Evolutionary conservation across 2,888 invertebrate species (phyloP), one percentile per base, ranked within the genome.

Genomic region (Melanchra persicariae): DNA sequence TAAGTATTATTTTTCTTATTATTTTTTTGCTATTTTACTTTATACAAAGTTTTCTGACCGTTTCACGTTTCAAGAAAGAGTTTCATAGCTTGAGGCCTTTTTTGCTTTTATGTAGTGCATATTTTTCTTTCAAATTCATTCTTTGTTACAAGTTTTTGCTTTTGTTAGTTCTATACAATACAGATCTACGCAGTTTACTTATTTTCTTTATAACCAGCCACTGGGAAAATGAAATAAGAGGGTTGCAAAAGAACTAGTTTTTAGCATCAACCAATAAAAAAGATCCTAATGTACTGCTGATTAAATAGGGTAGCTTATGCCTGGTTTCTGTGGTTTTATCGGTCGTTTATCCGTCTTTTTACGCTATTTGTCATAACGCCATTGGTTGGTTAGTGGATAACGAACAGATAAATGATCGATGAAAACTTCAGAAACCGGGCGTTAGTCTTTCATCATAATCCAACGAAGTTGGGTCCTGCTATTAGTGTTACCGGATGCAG

Each of bases 111-210:
- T 78, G 22, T 77, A 49, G 12, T 8, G 70, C 52, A 71, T 75
- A 59, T 63, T 75, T 78, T 78, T 17, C 34, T 75, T 71, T 62
- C 3, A 78, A 62, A 78, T 72, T 79, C 59, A 79, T 79, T 45
- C 49, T 79, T 75, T 72, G 58, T 58, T 78, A 2, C 47, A 59
- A 63, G 47, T 55, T 72, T 45, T 45, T 30, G 9, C 47, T 79
- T 70, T 49, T 47, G 12, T 70, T 71, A 70, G 34, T 60, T 49
- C 15, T 34, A 26, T 3, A 51, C 45, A 70, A 55, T 45, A 57
- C 55, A 7, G n/a, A n/a, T n/a, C n/a, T 37, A 37, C 34, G 43
- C n/a, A 12, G 49, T 26, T 60, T n/a, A 0, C 10, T 34, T 22
- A 24, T 51, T 47, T 74, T 62, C 12, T 47, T 40, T 55, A 1